Evolutionary conservation across 2,797 vertebrate species (phyloP).

Genomic region (Syngnathus rostellatus): DNA sequence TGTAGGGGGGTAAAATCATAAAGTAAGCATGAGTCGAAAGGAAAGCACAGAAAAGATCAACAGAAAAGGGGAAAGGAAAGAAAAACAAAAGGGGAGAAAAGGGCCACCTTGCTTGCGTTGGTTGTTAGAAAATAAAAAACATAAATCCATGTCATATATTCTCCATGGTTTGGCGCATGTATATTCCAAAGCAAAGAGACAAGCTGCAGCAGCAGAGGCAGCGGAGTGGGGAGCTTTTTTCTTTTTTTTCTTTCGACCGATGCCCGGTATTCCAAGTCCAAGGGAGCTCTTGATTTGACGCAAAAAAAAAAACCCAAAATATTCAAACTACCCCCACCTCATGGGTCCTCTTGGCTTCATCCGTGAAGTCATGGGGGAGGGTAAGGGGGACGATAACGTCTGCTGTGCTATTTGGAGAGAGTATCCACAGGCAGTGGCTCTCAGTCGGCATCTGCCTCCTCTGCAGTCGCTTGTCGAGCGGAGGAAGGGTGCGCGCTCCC

Average conservation of each 20-base stretch:
- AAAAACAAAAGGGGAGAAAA: slow-evolving; percentile 15
- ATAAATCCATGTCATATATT: slow-evolving; percentile 71
- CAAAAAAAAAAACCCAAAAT: slow-evolving; percentile 11
- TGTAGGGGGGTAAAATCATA: slow-evolving; percentile 38
- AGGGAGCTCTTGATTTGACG: slow-evolving; percentile 56
- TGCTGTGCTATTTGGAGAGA: slow-evolving; percentile 56
- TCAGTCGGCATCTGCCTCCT: slow-evolving; percentile 67
- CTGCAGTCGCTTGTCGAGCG: slow-evolving; percentile 66
- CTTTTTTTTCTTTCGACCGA: slow-evolving; percentile 13
- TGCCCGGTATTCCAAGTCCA: slow-evolving; percentile 58
- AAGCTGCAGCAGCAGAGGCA: slow-evolving; percentile 48
- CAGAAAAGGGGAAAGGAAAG: slow-evolving; percentile 19
- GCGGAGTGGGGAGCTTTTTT: slow-evolving; percentile 16
- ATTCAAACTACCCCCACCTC: slow-evolving; percentile 25
- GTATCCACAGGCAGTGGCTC: slow-evolving; percentile 65
- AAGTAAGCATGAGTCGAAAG: slow-evolving; percentile 37
- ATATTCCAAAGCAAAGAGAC: slow-evolving; percentile 65
- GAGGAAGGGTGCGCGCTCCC: slow-evolving; percentile 63
- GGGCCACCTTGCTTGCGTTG: slow-evolving; percentile 38
- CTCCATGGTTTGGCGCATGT: slow-evolving; percentile 65
- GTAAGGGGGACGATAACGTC: slow-evolving; percentile 22
- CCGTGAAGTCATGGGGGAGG: slow-evolving; percentile 12
- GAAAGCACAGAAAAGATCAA: slow-evolving; percentile 15
- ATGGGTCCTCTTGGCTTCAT: slow-evolving; percentile 10
- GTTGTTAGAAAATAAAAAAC: slow-evolving; percentile 38